Percentiles rank a stretch among this genome's conserved stretches.
Conservation (phyloP, 2,113 vertebrate species). For the Poeciliopsis retropinna region DNA sequence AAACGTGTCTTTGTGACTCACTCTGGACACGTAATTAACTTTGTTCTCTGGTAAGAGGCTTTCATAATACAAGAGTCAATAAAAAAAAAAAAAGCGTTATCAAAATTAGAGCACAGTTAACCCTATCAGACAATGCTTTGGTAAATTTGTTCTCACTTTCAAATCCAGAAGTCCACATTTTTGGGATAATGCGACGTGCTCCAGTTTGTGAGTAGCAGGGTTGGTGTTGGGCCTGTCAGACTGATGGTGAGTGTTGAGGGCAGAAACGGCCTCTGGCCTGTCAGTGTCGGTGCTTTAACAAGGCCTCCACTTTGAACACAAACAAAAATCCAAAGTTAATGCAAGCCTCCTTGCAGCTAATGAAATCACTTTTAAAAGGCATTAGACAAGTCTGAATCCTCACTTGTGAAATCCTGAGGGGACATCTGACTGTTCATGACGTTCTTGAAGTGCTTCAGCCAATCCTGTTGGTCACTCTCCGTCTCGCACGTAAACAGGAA, state of each 20-base stretch:
- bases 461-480: constrained; percentile 85
- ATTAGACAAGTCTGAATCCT: constrained; percentile 19
- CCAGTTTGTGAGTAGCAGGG: not conserved
- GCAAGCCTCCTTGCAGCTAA: too few relatives aligned
- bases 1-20: not conserved
- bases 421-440: constrained; percentile 85
- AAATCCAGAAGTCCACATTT: not conserved
- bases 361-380: too few relatives aligned
- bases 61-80: not conserved
- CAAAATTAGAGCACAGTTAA: not conserved
- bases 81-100: not conserved
- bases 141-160: not conserved
- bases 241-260: not conserved
- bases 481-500: constrained; percentile 90
- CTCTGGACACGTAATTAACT: not conserved
- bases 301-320: constrained; percentile 78
- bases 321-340: constrained; percentile 2
- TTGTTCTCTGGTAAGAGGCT: not conserved
- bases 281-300: constrained; percentile 78
- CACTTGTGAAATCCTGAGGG: constrained; percentile 89
- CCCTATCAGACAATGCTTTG: not conserved
- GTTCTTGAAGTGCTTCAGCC: constrained; percentile 82
- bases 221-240: not conserved
- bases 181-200: not conserved
- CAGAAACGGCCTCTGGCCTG: constrained; percentile 17